Base-by-base conservation (phyloP, 2,113 vertebrate species). In the Oceanites oceanicus region DNA sequence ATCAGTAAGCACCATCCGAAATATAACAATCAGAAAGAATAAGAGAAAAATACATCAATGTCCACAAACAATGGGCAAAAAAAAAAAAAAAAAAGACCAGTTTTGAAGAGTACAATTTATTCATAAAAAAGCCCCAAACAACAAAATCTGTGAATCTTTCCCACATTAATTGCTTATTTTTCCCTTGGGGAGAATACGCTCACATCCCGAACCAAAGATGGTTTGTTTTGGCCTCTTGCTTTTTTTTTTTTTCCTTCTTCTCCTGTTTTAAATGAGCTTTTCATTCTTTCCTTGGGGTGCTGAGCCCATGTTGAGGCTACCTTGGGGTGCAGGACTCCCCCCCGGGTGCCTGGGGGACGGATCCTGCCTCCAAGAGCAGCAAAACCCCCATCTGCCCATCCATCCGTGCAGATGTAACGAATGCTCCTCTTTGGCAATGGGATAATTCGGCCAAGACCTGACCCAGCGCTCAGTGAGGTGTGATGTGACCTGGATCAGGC, bases 21-120 rank as follows among this genome's bases (percentile, higher is more conserved):
- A 96, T 84, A 96, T 74, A 98, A 97, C 97, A 92, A 97, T 97
- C 96, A 97, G 79, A 96, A 95, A 89, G 94, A 98, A 92, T 92
- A 96, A 83, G 83, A 97, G 96, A 97, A 98, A 97, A 97, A 97
- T 94, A 97, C 97, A 98, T 97, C 98, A 97, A 93, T 97, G 97
- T 95, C 91, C 91, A 84, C 95, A 94, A 97, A 97, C 91, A 97
- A 65, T 18, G 53, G 78, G 47, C 2, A 38, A 86, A 23, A 40
- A 75, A 38, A 84, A 23, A n/a, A 67, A 9, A 32, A 47, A 32
- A 6, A 95, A 89, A 25, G 29, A 45, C 61, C 78, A n/a, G 73
- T 96, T 96, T 95, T 94, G 92, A 96, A 84, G 93, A 96, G 84
- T 50, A 59, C 53, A 71, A 91, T 95, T 97, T 97, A 95, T 92